Conservation (phyloP, 2,113 vertebrate genomes). For the Petrocephalus microphthalmus region DNA sequence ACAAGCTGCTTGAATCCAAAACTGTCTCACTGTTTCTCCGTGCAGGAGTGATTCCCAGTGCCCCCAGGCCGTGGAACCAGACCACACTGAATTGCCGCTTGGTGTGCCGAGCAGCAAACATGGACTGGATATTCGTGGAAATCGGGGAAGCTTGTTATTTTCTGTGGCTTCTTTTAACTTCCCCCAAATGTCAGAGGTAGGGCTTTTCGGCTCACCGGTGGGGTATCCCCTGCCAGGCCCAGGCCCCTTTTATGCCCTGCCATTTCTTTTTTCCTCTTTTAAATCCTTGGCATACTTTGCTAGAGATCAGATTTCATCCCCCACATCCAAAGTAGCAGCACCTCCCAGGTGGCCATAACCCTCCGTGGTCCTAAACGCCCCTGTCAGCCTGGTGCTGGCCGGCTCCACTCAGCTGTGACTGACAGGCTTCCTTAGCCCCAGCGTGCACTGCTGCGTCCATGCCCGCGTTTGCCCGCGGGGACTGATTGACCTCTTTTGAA, state of each 20-base stretch:
- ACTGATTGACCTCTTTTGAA: neutral
- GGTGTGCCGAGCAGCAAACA: neutral
- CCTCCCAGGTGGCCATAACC: neutral
- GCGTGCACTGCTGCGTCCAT: neutral
- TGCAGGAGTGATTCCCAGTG: neutral
- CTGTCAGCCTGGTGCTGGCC: neutral
- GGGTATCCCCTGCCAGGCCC: neutral
- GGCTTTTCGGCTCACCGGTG: neutral
- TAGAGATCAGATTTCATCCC: neutral
- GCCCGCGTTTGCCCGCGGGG: neutral
- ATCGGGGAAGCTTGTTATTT: constrained; percentile 34
- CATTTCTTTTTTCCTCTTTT: neutral
- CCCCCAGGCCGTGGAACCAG: neutral
- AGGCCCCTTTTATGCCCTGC: neutral
- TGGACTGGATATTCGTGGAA: neutral
- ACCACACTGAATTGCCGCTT: neutral
- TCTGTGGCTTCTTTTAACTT: constrained; percentile 31
- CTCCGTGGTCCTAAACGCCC: too few species aligned
- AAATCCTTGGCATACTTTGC: neutral
- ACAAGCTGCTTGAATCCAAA: neutral
- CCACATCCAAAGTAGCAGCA: neutral
- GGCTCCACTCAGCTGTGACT: neutral
- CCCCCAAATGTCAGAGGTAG: neutral
- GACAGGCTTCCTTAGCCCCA: neutral
- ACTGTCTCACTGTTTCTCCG: neutral